phyloP scores from a whole-genome alignment of 1,140 invertebrate species.

The Callitettix versicolor region DNA sequence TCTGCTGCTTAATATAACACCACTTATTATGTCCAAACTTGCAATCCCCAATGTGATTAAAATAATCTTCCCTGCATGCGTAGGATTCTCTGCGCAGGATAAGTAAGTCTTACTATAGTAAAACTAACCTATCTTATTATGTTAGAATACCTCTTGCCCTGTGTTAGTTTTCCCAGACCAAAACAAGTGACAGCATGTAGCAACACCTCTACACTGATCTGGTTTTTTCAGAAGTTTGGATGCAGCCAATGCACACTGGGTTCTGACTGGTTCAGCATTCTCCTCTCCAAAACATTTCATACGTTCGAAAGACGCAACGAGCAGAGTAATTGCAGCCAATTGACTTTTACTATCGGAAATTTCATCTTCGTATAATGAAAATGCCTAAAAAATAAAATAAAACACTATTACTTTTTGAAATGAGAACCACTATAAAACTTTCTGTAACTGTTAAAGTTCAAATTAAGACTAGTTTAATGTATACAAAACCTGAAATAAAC shows the following conservation, averaged over 20 bases:
- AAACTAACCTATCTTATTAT: too few relatives aligned
- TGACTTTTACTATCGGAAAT: constrained; percentile 97
- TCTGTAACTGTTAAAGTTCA: too few relatives aligned
- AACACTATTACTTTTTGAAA: too few relatives aligned
- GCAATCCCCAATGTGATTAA: too few relatives aligned
- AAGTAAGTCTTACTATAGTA: too few relatives aligned
- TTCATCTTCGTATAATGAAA: constrained; percentile 97
- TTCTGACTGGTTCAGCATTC: constrained; percentile 91
- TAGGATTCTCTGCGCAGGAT: too few relatives aligned
- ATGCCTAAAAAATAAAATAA: constrained; percentile 55
- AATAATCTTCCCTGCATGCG: too few relatives aligned
- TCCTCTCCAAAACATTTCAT: constrained; percentile 90
- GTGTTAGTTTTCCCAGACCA: constrained; percentile 83
- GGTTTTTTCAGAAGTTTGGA: constrained; percentile 95
- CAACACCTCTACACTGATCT: constrained; percentile 88
- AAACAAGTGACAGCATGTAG: constrained; percentile 87
- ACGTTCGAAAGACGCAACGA: constrained; percentile 91
- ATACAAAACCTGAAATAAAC: too few relatives aligned
- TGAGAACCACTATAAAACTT: too few relatives aligned
- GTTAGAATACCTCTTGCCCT: constrained; percentile 55
- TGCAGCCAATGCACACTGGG: constrained; percentile 86
- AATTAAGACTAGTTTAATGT: too few relatives aligned
- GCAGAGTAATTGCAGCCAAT: constrained; percentile 86
- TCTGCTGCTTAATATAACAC: too few relatives aligned
- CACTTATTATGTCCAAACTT: too few relatives aligned